These are phyloP conservation scores for Sinocyclocheilus anophthalmus DNA, from an alignment of 2,113 vertebrate genomes.

Conservation along the genomic window DNA sequence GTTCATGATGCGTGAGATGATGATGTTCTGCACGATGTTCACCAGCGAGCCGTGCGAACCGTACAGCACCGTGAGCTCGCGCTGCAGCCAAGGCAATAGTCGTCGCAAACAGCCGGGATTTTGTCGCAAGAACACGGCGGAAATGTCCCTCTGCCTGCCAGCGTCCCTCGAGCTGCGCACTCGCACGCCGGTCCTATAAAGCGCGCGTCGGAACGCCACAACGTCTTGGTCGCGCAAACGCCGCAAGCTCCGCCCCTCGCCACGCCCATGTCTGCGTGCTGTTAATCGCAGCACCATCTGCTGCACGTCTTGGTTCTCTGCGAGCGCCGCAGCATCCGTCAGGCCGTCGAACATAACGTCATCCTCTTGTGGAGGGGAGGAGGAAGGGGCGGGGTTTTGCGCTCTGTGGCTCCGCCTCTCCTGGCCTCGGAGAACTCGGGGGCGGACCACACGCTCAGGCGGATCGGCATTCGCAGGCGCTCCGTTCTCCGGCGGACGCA, in stretches of 20 bases:
- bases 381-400: slow-evolving; percentile 13
- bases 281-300: slow-evolving; percentile 82
- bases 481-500: slow-evolving; percentile 75
- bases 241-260: slow-evolving; percentile 78
- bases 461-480: slow-evolving; percentile 67
- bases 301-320: slow-evolving; percentile 74
- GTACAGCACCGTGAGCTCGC: slow-evolving; percentile 88
- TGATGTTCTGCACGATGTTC: slow-evolving; percentile 90
- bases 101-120: slow-evolving; percentile 93
- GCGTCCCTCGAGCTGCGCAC: slow-evolving; percentile 84
- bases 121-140: slow-evolving; percentile 86
- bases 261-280: slow-evolving; percentile 75
- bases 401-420: slow-evolving; percentile 66
- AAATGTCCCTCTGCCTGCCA: slow-evolving; percentile 85
- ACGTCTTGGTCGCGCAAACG: slow-evolving; percentile 87
- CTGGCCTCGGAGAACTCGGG: slow-evolving; percentile 11
- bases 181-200: slow-evolving; percentile 85
- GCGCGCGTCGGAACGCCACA: slow-evolving; percentile 86
- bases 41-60: slow-evolving; percentile 88
- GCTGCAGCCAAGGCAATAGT: slow-evolving; percentile 89
- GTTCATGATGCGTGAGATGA: slow-evolving; percentile 89
- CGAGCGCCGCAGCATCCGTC: slow-evolving; percentile 27
- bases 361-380: slow-evolving; percentile 77
- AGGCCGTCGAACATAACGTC: slow-evolving; percentile 84
- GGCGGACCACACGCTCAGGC: slow-evolving; percentile 57